Evolutionary conservation across 2,888 invertebrate genomes (phyloP).

Genomic region (Amorpha juglandis): DNA sequence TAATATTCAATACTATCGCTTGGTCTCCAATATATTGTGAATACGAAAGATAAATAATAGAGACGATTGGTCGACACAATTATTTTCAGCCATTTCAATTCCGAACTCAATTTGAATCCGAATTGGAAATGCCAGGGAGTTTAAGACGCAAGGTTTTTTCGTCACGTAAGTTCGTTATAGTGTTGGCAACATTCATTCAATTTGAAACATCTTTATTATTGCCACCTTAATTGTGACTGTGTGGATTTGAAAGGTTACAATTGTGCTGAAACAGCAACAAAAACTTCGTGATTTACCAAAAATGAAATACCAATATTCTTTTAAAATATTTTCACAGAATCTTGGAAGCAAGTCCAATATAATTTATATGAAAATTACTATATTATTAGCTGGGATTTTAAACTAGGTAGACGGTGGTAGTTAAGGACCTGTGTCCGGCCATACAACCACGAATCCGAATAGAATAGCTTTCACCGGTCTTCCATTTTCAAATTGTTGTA

Average conservation of each 20-base stretch:
- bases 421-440: too few species aligned
- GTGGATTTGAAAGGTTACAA: neutral
- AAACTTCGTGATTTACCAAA: neutral
- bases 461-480: too few species aligned
- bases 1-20: neutral
- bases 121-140: neutral
- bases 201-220: neutral
- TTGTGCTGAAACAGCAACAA: neutral
- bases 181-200: neutral
- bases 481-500: too few species aligned
- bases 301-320: too few species aligned
- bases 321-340: too few species aligned
- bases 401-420: too few species aligned
- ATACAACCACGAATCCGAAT: too few species aligned
- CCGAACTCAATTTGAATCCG: neutral
- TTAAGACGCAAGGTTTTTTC: neutral
- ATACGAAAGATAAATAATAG: neutral
- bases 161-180: neutral
- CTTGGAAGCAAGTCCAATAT: too few species aligned
- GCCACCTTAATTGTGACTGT: neutral
- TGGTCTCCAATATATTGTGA: neutral
- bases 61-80: neutral
- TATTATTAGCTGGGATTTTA: too few species aligned
- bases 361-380: too few species aligned
- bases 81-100: neutral